Base-by-base conservation (phyloP, 35 echinoderm and acorn worm species). In the Diadema setosum region DNA sequence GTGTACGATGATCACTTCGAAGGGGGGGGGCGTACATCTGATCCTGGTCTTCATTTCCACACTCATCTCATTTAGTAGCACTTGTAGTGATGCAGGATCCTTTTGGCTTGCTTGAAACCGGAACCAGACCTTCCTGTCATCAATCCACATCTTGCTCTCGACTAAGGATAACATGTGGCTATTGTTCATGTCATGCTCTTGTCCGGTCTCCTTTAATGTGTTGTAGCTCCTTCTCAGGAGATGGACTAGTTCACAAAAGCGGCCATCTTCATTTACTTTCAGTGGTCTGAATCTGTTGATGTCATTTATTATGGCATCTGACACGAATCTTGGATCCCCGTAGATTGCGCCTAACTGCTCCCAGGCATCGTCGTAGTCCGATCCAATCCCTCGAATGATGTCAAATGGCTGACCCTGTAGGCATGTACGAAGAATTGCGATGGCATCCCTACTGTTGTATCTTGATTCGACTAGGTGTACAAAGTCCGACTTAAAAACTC, bases 111-210 rank as follows among this genome's bases (percentile, higher is more conserved):
- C 52, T 80, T 36, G 76, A 16, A 16, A 26, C 6, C 87, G 87
- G 82, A 89, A 89, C 76, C 87, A 89, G 5, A 89, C 29, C 61
- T 64, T 89, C 20, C 75, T 26, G 37, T 89, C n/a, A n/a, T n/a
- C n/a, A n/a, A n/a, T n/a, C n/a, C n/a, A n/a, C n/a, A n/a, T n/a
- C n/a, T n/a, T n/a, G 12, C 76, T 55, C 69, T 89, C 23, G 43
- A 23, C 29, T 11, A 23, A 11, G 7, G 65, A 8, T 33, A 70
- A 33, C 20, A 33, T 70, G 18, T 70, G 65, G 29, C 12, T 23
- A 70, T 70, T 70, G 39, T 60, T 81, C 73, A 80, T 81, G 5
- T 81, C 70, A 36, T 81, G 24, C 2, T 65, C 23, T 56, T 70
- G 30, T 3, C 86, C 73, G 18, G 46, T 46, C 57, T 76, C 86